phyloP scores from a whole-genome alignment of 2,797 vertebrate species.

The Sebastes umbrosus region DNA sequence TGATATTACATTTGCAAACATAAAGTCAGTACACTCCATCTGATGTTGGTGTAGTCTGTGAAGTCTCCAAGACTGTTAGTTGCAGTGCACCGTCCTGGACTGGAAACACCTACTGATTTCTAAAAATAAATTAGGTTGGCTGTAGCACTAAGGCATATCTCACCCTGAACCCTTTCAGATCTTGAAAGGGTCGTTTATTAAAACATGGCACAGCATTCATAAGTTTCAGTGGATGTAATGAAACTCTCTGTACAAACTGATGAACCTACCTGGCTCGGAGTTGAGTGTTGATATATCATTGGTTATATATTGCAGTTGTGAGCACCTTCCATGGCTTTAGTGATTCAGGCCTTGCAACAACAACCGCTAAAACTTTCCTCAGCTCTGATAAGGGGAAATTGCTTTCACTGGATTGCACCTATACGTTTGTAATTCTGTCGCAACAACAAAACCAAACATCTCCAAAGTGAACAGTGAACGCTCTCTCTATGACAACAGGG shows the following conservation, averaged over 20 bases:
- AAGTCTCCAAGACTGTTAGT: conserved; percentile 58
- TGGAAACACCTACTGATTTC: conserved; percentile 65
- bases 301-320: conserved; percentile 16
- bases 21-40: conserved; percentile 30
- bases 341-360: conserved; percentile 7
- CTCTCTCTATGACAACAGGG: neutral
- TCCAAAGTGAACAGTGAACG: conserved; percentile 1
- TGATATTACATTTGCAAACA: conserved; percentile 52
- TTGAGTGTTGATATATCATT: neutral
- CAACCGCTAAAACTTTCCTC: neutral
- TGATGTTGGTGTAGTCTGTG: conserved; percentile 49
- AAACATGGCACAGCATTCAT: conserved; percentile 27
- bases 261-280: neutral
- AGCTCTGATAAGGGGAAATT: conserved; percentile 34
- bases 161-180: conserved; percentile 33
- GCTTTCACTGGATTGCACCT: conserved; percentile 21
- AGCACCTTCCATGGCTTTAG: conserved; percentile 3
- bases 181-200: conserved; percentile 34
- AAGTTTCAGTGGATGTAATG: conserved; percentile 25
- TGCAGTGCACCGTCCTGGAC: conserved; percentile 45
- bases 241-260: conserved; percentile 3
- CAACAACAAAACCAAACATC: conserved; percentile 17
- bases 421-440: conserved; percentile 2
- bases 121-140: conserved; percentile 66
- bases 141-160: conserved; percentile 37